These are phyloP conservation scores for Drosophila nigritarsus DNA, from an alignment of 2,888 invertebrate species.

Conservation along the genomic window DNA sequence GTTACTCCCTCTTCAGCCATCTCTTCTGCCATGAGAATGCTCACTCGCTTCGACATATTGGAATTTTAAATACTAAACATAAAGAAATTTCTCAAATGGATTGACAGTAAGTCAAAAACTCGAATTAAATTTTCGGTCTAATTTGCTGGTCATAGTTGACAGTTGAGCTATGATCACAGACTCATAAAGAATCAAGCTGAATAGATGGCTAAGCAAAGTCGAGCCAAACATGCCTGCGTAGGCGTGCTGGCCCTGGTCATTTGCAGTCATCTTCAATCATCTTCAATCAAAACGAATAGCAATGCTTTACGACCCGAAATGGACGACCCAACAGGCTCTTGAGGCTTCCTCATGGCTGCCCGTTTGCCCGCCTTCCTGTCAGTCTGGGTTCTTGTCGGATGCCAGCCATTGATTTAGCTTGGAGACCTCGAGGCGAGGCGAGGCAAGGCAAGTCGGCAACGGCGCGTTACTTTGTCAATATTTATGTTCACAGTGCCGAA, in stretches of 20 bases:
- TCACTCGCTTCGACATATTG: conserved; percentile 59
- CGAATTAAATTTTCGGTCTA: background rate
- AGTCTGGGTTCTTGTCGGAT: background rate
- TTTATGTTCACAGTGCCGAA: conserved; percentile 41
- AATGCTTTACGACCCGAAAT: conserved; percentile 25
- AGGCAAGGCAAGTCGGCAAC: background rate
- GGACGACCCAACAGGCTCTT: conserved; percentile 20
- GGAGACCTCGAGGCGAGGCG: background rate
- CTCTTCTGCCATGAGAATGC: conserved; percentile 43
- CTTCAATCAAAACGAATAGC: conserved; percentile 51
- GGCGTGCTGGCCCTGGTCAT: conserved; percentile 2
- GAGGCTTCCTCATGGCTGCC: background rate
- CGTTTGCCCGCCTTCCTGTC: background rate
- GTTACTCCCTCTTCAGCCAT: background rate
- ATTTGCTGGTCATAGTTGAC: background rate
- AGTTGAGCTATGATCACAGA: background rate
- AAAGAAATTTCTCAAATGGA: background rate
- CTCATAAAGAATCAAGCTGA: background rate
- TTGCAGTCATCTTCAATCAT: conserved; percentile 60
- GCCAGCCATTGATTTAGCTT: conserved; percentile 22
- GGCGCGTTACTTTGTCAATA: conserved; percentile 58
- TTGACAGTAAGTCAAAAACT: conserved; percentile 2
- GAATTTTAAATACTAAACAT: background rate
- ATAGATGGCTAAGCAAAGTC: background rate
- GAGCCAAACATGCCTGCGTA: background rate